These are phyloP conservation scores for Crotalus viridis DNA, from an alignment of 2,113 vertebrate genomes.

Conservation along the genomic window DNA sequence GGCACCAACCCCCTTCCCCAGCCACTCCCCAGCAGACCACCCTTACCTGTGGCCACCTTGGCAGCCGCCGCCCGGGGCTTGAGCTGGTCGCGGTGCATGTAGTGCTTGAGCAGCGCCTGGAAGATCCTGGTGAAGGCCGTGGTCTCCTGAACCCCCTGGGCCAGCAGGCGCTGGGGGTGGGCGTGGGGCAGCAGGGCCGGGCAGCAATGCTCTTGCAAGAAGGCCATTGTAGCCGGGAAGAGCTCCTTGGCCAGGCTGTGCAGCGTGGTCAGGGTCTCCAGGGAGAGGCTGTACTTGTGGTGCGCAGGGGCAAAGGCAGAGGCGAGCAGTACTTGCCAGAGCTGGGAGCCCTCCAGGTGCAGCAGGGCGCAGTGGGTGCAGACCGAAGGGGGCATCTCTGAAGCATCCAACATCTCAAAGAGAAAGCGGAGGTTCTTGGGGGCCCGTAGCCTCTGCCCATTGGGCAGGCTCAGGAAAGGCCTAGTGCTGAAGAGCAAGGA, in stretches of 20 bases:
- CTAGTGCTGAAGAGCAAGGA: slow-evolving; percentile 65
- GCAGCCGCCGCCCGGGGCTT: background rate
- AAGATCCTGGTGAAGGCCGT: slow-evolving; percentile 76
- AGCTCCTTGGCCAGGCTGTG: slow-evolving; percentile 70
- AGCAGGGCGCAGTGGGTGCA: slow-evolving; percentile 72
- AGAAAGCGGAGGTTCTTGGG: slow-evolving; percentile 68
- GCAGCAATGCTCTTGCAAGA: slow-evolving; percentile 58
- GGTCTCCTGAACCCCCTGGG: slow-evolving; percentile 73
- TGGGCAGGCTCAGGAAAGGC: slow-evolving; percentile 69
- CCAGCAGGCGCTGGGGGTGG: slow-evolving; percentile 29
- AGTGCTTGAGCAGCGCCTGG: slow-evolving; percentile 67
- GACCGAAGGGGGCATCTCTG: slow-evolving; percentile 71
- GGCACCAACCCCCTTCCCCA: background rate
- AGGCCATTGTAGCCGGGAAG: slow-evolving; percentile 69
- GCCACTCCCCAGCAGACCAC: background rate
- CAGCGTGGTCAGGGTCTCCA: slow-evolving; percentile 66
- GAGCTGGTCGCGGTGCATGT: slow-evolving; percentile 41
- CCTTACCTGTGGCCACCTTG: background rate
- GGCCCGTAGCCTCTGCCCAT: slow-evolving; percentile 69
- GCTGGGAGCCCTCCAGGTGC: slow-evolving; percentile 68
- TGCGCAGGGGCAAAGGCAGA: slow-evolving; percentile 65
- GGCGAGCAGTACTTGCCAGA: slow-evolving; percentile 78
- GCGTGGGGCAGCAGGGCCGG: slow-evolving; percentile 60
- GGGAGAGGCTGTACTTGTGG: slow-evolving; percentile 62
- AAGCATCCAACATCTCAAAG: slow-evolving; percentile 73